These are phyloP conservation scores for Alaudala cheleensis DNA, from an alignment of 2,113 vertebrate species.

Conservation along the genomic window DNA sequence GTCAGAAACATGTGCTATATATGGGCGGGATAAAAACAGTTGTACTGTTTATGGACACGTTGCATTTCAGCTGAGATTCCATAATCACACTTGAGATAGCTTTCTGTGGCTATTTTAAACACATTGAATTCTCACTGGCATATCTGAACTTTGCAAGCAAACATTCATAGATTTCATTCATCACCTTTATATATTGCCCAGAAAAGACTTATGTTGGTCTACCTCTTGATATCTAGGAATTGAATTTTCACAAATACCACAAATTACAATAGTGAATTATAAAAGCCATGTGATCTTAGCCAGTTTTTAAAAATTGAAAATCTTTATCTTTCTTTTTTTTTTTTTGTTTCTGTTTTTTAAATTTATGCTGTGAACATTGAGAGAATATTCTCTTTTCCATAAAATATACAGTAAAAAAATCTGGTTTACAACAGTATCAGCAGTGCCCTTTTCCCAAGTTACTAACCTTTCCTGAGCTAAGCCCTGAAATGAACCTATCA, in stretches of 20 bases:
- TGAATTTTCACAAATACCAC: background rate
- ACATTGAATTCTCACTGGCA: background rate
- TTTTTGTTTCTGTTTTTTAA: background rate
- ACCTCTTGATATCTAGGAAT: background rate
- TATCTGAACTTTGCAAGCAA: background rate
- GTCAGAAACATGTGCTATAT: background rate
- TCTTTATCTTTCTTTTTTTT: background rate
- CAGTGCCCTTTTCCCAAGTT: background rate
- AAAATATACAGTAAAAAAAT: background rate
- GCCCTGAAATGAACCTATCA: background rate
- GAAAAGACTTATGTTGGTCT: background rate
- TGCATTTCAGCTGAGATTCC: background rate
- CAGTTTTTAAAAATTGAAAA: background rate
- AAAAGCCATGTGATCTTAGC: background rate
- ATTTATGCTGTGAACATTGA: background rate
- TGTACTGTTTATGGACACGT: background rate
- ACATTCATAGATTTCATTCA: background rate
- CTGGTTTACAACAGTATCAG: background rate
- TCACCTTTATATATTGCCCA: background rate
- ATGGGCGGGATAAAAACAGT: background rate
- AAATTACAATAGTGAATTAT: background rate
- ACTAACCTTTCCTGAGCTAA: background rate
- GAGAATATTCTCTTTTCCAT: background rate
- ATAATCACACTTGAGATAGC: background rate
- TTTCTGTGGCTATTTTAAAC: slow-evolving; percentile 24